A percentile compares a stretch with the other conserved stretches of the same genome.
These are phyloP conservation scores for Calliphora vomitoria DNA, from an alignment of 2,888 invertebrate genomes.

Conservation along the genomic window DNA sequence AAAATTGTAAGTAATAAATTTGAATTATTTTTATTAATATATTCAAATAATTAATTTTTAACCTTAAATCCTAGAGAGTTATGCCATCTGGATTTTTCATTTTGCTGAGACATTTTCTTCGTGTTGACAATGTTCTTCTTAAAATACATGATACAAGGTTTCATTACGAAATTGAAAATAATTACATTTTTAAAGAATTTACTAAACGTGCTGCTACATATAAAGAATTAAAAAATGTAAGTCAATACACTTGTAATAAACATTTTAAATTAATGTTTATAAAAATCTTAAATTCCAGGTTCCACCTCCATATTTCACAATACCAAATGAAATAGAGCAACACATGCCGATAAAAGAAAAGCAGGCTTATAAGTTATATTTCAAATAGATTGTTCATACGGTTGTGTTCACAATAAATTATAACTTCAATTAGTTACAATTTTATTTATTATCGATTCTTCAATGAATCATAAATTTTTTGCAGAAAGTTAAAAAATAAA, in stretches of 20 bases:
- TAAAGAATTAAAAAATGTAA: conserved; percentile 87
- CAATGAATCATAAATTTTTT: no score
- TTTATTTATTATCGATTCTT: neutral
- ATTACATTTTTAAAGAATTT: conserved; percentile 93
- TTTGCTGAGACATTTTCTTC: conserved; percentile 94
- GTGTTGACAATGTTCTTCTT: conserved; percentile 97
- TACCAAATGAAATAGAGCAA: conserved; percentile 89
- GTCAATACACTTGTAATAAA: conserved; percentile 53
- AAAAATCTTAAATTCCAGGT: conserved; percentile 83
- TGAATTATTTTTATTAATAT: no score
- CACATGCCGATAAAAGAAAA: conserved; percentile 87
- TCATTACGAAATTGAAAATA: conserved; percentile 91
- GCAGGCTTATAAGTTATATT: conserved; percentile 84
- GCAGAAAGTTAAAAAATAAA: no score
- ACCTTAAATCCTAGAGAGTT: conserved; percentile 89
- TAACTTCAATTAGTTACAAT: neutral
- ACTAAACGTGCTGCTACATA: conserved; percentile 91
- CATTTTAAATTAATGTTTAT: neutral
- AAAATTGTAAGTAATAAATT: conserved; percentile 92
- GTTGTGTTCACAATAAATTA: neutral
- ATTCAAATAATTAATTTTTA: conserved; percentile 1
- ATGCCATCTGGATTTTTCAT: conserved; percentile 98
- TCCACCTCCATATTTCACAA: conserved; percentile 87
- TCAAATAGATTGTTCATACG: conserved; percentile 76
- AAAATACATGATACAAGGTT: conserved; percentile 94